Evolutionary conservation across 2,113 vertebrate genomes (phyloP).

Genomic region (Crotalus helleri): DNA sequence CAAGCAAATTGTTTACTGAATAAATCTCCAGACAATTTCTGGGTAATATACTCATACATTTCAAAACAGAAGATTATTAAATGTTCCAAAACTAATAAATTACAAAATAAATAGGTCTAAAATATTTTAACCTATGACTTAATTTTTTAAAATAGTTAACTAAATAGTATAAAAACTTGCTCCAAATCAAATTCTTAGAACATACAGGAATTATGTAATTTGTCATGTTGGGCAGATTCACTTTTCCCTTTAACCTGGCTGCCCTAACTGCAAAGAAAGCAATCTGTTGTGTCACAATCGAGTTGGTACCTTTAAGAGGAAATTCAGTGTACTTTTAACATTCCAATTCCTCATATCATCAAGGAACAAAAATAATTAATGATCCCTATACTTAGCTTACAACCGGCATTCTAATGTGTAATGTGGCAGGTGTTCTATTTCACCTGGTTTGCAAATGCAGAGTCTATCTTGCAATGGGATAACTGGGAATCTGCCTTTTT

Average conservation of each 20-base stretch:
- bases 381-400: background rate
- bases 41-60: background rate
- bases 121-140: background rate
- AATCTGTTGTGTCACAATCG: background rate
- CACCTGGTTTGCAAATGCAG: background rate
- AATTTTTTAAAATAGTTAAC: background rate
- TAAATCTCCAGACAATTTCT: background rate
- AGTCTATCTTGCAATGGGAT: background rate
- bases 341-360: background rate
- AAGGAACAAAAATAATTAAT: background rate
- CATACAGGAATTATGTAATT: background rate
- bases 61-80: background rate
- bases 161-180: background rate
- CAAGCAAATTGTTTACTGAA: background rate
- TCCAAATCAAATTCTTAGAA: background rate
- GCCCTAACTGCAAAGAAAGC: background rate
- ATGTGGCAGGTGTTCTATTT: background rate
- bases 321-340: background rate
- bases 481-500: background rate
- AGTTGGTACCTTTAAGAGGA: background rate
- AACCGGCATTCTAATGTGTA: background rate
- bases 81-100: background rate
- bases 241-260: background rate
- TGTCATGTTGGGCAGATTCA: background rate
- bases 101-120: background rate